Base-by-base conservation (phyloP, 2,888 invertebrate genomes). In the Strigamia maritima region DNA sequence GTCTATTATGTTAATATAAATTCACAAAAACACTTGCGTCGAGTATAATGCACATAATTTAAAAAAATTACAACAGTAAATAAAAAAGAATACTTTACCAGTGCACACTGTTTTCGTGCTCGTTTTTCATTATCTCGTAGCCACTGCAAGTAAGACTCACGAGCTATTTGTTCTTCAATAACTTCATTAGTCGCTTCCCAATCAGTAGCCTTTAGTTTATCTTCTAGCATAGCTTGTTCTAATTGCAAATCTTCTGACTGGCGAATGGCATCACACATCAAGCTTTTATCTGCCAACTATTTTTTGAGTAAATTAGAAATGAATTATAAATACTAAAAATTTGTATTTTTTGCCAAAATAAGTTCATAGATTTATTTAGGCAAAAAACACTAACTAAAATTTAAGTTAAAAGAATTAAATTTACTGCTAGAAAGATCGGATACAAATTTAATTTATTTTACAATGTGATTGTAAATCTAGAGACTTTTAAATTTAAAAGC, bases 181-280 rank as follows among this genome's bases (percentile, higher is more conserved):
- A 93, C 93, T 85, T 94, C 94, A 85, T 94, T 94, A 0, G 95
- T 95, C 10, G 94, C 92, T 86, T 95, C 94, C 93, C 94, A 94
- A 86, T 95, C 95, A 7, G 94, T 94, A 81, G 94, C 94, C 83
- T 92, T 90, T 75, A 95, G 86, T 85, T 95, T 95, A 85, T 95
- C 95, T 86, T 95, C 93, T 83, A 95, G 88, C 94, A 95, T 95
- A 0, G 94, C 92, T 91, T 93, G 92, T 86, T 94, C 94, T 82
- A 94, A 91, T 82, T 93, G 91, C 81, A 91, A 86, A 82, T 93
- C 91, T 86, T 94, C 94, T 83, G 93, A 94, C 82, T 92, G 90
- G 81, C 90, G 89, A 40, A 91, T 90, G 14, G 93, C 94, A 85
- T 94, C 93, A 77, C 89, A 90, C 83, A 94, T 89, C 80, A 91